These are phyloP conservation scores for Motacilla alba DNA, from an alignment of 2,113 vertebrate species.

Conservation along the genomic window DNA sequence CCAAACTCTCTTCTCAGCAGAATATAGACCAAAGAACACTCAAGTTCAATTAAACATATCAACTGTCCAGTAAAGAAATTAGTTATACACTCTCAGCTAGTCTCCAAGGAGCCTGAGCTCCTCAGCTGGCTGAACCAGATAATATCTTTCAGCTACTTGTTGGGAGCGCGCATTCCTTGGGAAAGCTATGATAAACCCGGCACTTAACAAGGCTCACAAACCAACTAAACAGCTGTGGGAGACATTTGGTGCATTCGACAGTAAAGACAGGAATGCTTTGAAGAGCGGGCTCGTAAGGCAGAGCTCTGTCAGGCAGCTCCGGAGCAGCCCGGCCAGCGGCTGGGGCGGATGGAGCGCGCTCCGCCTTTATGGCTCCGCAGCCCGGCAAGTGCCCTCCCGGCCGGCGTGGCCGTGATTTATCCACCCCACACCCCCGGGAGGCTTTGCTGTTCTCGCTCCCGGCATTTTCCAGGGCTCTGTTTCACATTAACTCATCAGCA, in stretches of 20 bases:
- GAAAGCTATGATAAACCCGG: constrained; percentile 25
- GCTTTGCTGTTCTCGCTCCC: neutral
- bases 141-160: constrained; percentile 50
- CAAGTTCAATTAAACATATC: neutral
- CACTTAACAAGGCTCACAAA: constrained; percentile 58
- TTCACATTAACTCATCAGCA: constrained; percentile 53
- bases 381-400: neutral
- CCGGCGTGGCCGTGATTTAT: neutral
- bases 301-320: neutral
- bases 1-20: neutral
- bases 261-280: constrained; percentile 68
- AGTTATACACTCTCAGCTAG: neutral
- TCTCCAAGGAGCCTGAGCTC: neutral
- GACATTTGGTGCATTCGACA: constrained; percentile 48
- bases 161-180: neutral
- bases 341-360: neutral
- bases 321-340: neutral
- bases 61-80: neutral
- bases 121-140: constrained; percentile 3
- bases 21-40: neutral
- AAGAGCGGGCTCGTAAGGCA: constrained; percentile 17
- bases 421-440: neutral
- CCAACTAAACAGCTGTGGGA: constrained; percentile 54
- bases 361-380: neutral
- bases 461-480: constrained; percentile 9